A percentile compares a stretch with the other conserved stretches of the same genome.
These are phyloP conservation scores for Neosilurus mollespiculum DNA, from an alignment of 2,797 vertebrate genomes.

Conservation along the genomic window DNA sequence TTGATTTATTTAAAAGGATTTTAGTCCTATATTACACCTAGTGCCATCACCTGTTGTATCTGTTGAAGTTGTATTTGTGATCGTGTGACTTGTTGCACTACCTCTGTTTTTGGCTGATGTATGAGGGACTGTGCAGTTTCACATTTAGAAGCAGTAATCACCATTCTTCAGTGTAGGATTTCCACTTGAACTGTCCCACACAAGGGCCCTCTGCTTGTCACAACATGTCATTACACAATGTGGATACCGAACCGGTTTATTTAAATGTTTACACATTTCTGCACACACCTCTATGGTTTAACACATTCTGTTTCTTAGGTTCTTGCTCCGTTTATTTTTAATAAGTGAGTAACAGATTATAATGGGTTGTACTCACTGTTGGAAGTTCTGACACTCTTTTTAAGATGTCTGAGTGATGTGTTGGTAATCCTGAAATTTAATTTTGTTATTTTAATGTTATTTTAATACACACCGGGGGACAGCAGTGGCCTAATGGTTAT, in stretches of 20 bases:
- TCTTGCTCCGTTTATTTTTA: neutral
- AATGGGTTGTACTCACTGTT: neutral
- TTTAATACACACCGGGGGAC: neutral
- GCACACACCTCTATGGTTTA: neutral
- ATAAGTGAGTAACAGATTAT: neutral
- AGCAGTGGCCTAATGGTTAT: no score
- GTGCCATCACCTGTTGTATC: neutral
- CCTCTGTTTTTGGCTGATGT: neutral
- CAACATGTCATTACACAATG: constrained; percentile 8
- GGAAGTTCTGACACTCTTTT: neutral
- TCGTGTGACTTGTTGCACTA: neutral
- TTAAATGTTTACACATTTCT: neutral
- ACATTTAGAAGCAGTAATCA: neutral
- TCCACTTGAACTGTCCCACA: neutral
- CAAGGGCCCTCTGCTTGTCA: constrained; percentile 34
- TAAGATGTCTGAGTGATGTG: neutral
- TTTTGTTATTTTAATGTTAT: neutral
- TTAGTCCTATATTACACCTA: no score
- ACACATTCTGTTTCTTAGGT: neutral
- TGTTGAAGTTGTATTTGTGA: neutral
- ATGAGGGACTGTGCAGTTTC: neutral
- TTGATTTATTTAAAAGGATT: no score
- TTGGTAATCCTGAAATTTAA: neutral
- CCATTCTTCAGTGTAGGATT: neutral
- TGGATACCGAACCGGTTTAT: neutral